phyloP scores from a whole-genome alignment of 2,797 vertebrate genomes.

The Eulemur albifrons region DNA sequence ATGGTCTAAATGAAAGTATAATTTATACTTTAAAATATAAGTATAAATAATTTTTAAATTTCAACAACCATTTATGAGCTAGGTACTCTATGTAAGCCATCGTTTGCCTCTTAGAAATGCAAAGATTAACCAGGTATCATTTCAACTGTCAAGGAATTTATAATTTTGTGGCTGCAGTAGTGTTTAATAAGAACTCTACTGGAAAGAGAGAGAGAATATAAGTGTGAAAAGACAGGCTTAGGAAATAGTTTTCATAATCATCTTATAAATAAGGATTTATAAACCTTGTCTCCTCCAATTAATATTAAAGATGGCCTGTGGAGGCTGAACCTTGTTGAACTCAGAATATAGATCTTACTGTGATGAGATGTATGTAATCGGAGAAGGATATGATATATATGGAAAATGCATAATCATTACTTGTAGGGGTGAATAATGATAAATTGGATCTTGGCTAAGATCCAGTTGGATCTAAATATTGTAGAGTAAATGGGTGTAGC shows the following conservation, averaged over 20 bases:
- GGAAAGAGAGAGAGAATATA: neutral
- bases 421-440: neutral
- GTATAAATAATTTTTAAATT: neutral
- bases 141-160: slow-evolving; percentile 42
- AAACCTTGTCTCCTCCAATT: neutral
- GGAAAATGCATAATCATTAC: neutral
- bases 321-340: neutral
- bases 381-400: neutral
- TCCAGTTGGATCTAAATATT: neutral
- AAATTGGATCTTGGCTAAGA: neutral
- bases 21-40: no score
- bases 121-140: neutral
- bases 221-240: neutral
- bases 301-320: neutral
- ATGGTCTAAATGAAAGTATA: slow-evolving; percentile 14
- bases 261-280: slow-evolving; percentile 25
- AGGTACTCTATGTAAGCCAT: neutral
- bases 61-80: neutral
- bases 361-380: neutral
- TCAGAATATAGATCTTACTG: neutral
- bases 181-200: slow-evolving; percentile 16
- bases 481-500: neutral
- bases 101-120: neutral
- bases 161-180: neutral
- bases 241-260: slow-evolving; percentile 5